phyloP scores from a whole-genome alignment of 2,888 invertebrate species.

The Trilocha varians region DNA sequence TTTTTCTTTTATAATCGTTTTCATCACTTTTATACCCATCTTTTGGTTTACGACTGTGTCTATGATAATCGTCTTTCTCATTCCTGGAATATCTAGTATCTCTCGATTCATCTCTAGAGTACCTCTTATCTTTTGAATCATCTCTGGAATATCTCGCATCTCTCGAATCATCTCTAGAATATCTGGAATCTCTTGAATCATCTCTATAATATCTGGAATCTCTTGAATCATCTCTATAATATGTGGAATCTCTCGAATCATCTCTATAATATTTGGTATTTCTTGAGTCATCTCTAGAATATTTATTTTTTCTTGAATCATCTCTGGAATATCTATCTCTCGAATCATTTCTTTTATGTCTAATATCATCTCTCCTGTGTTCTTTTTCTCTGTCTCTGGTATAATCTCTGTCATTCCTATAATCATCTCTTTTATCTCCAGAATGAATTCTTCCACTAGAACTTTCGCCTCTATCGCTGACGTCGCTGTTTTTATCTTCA shows the following conservation, averaged over 20 bases:
- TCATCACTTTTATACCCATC: conserved; percentile 3
- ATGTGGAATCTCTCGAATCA: too few species aligned
- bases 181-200: not conserved
- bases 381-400: not conserved
- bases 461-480: too few species aligned
- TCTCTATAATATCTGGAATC: not conserved
- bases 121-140: conserved; percentile 3
- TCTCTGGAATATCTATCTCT: not conserved
- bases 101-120: conserved; percentile 6
- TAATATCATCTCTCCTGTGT: not conserved
- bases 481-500: too few species aligned
- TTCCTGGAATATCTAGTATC: not conserved
- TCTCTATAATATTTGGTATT: too few species aligned
- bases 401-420: too few species aligned
- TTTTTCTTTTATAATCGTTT: conserved; percentile 5
- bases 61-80: not conserved
- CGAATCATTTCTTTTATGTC: not conserved
- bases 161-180: not conserved
- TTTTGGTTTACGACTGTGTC: conserved; percentile 1
- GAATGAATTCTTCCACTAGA: too few species aligned
- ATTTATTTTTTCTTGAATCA: not conserved
- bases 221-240: too few species aligned
- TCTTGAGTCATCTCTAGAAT: not conserved
- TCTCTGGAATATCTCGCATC: too few species aligned
- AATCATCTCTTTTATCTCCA: too few species aligned